These are phyloP conservation scores for Calidris pygmaea DNA, from an alignment of 2,113 vertebrate species.

Conservation along the genomic window DNA sequence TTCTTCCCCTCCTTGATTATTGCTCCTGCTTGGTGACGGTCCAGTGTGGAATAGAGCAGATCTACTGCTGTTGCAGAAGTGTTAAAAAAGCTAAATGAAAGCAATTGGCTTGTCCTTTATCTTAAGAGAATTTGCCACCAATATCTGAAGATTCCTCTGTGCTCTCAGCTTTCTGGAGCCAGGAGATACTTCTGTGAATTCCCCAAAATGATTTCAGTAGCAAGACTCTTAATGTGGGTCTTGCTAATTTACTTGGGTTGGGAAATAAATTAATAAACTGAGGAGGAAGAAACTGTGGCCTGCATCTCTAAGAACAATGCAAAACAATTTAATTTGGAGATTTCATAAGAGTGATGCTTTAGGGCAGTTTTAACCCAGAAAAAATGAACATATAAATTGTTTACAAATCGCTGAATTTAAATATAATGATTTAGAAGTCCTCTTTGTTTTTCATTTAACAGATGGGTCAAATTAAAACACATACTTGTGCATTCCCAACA, in stretches of 20 bases:
- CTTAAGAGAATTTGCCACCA: background rate
- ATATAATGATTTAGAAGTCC: constrained; percentile 68
- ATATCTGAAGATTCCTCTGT: constrained; percentile 12
- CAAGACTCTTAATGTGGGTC: constrained; percentile 53
- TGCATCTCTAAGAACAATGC: constrained; percentile 56
- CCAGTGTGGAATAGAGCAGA: background rate
- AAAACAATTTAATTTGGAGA: constrained; percentile 68
- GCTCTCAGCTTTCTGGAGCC: constrained; percentile 36
- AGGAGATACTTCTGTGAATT: background rate
- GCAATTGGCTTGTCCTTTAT: background rate
- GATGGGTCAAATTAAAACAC: constrained; percentile 78
- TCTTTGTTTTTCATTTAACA: constrained; percentile 73
- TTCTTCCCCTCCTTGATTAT: background rate
- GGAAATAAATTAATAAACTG: constrained; percentile 75
- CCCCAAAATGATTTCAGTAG: background rate
- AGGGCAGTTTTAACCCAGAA: constrained; percentile 74
- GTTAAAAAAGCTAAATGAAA: background rate
- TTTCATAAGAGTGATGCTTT: constrained; percentile 73
- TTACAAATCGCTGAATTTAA: constrained; percentile 77
- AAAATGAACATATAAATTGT: constrained; percentile 75
- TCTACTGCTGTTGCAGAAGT: background rate
- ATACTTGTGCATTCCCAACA: constrained; percentile 68
- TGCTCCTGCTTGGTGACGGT: background rate
- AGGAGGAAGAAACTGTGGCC: constrained; percentile 46
- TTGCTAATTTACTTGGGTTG: constrained; percentile 73